These are phyloP conservation scores for Zaprionus obscuricornis DNA, from an alignment of 2,888 invertebrate genomes.

Conservation along the genomic window DNA sequence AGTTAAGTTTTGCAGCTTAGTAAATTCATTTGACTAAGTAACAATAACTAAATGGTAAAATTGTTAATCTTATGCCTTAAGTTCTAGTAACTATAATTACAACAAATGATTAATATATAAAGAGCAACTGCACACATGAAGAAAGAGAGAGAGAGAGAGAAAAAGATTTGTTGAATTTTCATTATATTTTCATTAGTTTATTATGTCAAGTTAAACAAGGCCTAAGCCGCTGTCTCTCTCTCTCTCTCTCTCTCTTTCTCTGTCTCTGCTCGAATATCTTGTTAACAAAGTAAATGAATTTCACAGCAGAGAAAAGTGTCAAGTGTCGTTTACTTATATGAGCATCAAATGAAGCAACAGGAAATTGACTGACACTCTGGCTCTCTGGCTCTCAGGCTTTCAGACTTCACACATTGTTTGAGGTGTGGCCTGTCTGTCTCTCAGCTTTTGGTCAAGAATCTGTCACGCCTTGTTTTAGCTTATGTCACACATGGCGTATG, in stretches of 20 bases:
- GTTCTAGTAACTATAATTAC: too few relatives aligned
- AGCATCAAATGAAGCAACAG: constrained; percentile 2
- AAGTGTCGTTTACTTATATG: constrained; percentile 16
- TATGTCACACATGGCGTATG: constrained; percentile 42
- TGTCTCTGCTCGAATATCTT: background rate
- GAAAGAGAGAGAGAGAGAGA: too few relatives aligned
- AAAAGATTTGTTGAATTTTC: too few relatives aligned
- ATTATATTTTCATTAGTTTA: too few relatives aligned
- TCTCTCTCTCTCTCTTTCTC: background rate
- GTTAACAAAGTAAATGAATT: constrained; percentile 20
- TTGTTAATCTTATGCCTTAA: too few relatives aligned
- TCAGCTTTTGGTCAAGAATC: constrained; percentile 13
- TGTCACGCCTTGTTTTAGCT: constrained; percentile 13
- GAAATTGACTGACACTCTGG: constrained; percentile 11
- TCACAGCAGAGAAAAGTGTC: constrained; percentile 25
- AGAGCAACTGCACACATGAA: too few relatives aligned
- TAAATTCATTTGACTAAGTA: too few relatives aligned
- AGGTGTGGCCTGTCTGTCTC: constrained; percentile 29
- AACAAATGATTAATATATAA: too few relatives aligned
- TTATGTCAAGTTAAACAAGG: background rate
- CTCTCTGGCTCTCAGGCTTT: too few relatives aligned
- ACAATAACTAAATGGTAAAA: too few relatives aligned
- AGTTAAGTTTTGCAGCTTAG: too few relatives aligned
- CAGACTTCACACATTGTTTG: too few relatives aligned
- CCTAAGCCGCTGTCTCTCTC: background rate